phyloP scores from a whole-genome alignment of 2,113 vertebrate genomes.

The Hyperopisus bebe region DNA sequence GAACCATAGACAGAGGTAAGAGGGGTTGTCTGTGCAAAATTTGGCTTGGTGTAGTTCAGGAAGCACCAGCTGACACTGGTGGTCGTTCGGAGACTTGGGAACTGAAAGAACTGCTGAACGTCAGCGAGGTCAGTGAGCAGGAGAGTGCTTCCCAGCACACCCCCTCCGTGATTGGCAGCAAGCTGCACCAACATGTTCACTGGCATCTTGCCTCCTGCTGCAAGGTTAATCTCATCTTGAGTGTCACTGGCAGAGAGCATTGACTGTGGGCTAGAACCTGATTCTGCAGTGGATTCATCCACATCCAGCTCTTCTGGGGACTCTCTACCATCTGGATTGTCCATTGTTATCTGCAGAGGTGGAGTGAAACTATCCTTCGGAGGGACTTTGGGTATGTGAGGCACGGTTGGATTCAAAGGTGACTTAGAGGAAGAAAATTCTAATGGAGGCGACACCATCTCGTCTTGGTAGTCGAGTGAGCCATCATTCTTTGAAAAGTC shows the following conservation, averaged over 20 bases:
- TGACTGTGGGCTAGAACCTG: conserved; percentile 72
- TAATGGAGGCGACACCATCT: conserved; percentile 71
- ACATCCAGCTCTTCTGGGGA: conserved; percentile 83
- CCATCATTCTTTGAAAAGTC: conserved; percentile 69
- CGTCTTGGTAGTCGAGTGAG: conserved; percentile 75
- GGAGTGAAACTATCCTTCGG: conserved; percentile 69
- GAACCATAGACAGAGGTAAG: conserved; percentile 86
- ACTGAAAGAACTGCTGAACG: conserved; percentile 81
- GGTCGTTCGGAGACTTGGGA: conserved; percentile 84
- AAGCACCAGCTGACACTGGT: conserved; percentile 98
- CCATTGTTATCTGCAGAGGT: conserved; percentile 74
- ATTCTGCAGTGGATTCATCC: conserved; percentile 73
- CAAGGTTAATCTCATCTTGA: conserved; percentile 57
- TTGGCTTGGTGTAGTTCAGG: conserved; percentile 92
- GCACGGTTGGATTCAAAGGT: conserved; percentile 53
- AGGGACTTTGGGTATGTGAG: conserved; percentile 59
- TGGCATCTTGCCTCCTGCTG: conserved; percentile 58
- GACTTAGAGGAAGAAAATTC: conserved; percentile 57
- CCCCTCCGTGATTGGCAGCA: conserved; percentile 61
- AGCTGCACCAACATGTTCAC: conserved; percentile 76
- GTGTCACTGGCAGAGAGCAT: conserved; percentile 60
- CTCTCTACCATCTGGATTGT: conserved; percentile 69
- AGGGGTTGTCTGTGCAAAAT: conserved; percentile 64
- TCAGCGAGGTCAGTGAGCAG: conserved; percentile 74
- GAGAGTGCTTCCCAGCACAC: conserved; percentile 60